A percentile compares a stretch with the other conserved stretches of the same genome.
Evolutionary conservation across 2,797 vertebrate genomes (phyloP).

Genomic region (Eurystomus glaucurus): DNA sequence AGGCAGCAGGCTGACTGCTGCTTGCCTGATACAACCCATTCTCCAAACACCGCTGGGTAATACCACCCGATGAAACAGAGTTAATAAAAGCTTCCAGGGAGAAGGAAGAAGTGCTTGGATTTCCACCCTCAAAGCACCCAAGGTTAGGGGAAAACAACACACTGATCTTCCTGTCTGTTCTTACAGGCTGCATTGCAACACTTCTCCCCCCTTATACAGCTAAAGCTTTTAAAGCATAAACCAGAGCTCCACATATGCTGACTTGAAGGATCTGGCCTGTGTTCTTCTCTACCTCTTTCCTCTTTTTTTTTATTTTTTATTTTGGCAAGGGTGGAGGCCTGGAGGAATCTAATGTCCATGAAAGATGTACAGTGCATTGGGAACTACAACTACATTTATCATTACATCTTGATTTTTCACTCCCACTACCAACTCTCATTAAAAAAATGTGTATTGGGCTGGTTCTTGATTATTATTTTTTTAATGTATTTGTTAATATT

Average conservation of each 20-base stretch:
- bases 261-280: not conserved
- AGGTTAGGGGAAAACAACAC: not conserved
- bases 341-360: not conserved
- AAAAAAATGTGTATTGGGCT: not conserved
- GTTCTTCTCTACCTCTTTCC: not conserved
- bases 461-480: not conserved
- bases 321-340: not conserved
- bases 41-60: not conserved
- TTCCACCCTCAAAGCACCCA: not conserved
- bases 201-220: not conserved
- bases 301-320: not conserved
- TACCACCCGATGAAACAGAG: not conserved
- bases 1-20: not conserved
- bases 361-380: not conserved
- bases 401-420: fast-evolving
- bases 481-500: not conserved
- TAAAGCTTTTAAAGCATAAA: not conserved
- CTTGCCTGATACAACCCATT: not conserved
- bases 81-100: not conserved
- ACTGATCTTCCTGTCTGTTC: not conserved
- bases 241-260: not conserved
- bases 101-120: not conserved
- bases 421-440: not conserved
- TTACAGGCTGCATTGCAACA: not conserved
- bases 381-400: not conserved